Conservation (phyloP, 2,797 vertebrate genomes). For the Hephaestus fuliginosus region DNA sequence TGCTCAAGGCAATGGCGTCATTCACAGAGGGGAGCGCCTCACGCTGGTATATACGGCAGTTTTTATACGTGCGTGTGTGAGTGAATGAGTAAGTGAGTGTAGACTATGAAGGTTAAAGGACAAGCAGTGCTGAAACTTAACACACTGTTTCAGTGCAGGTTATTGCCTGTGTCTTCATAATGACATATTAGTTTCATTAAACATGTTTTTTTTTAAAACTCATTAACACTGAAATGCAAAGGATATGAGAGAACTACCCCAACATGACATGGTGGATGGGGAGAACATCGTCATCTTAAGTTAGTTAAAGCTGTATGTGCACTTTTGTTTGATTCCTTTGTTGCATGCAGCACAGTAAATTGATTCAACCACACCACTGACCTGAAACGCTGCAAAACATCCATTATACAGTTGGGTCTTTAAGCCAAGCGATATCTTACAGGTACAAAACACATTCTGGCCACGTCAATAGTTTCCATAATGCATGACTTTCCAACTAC, state of each 20-base stretch:
- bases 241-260: not conserved
- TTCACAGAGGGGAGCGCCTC: not conserved
- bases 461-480: constrained; percentile 28
- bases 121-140: not conserved
- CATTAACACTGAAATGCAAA: too few relatives aligned
- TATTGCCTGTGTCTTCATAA: not conserved
- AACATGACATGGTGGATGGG: not conserved
- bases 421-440: constrained; percentile 14
- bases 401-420: constrained; percentile 30
- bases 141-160: not conserved
- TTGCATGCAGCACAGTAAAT: not conserved
- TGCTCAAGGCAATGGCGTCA: constrained; percentile 18
- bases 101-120: not conserved
- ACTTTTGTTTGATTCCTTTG: not conserved
- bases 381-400: constrained; percentile 25
- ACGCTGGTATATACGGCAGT: not conserved
- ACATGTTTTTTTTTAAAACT: not conserved
- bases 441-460: constrained; percentile 19
- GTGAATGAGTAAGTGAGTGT: not conserved
- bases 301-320: too few relatives aligned
- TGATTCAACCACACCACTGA: constrained; percentile 11
- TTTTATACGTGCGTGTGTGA: not conserved
- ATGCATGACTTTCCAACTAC: constrained; percentile 22
- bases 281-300: not conserved
- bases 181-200: not conserved